Evolutionary conservation across 2,888 invertebrate species (phyloP).

Genomic region (Campoletis raptor): DNA sequence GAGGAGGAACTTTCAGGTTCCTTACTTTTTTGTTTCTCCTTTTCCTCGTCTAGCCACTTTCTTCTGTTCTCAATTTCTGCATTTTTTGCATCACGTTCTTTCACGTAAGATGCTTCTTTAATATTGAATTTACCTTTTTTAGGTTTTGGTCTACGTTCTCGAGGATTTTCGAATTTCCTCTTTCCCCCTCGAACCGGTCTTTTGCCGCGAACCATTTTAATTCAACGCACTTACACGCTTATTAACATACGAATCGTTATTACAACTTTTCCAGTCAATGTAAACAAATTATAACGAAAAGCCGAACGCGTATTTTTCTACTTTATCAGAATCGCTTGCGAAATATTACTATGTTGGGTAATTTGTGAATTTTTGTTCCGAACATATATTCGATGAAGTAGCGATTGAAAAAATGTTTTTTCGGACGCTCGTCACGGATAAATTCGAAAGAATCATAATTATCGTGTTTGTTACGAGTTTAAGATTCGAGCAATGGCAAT

Average conservation of each 20-base stretch:
- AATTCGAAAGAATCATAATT: not conserved
- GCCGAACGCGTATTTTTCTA: not conserved
- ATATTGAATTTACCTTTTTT: slow-evolving; percentile 82
- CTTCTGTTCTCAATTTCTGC: slow-evolving; percentile 81
- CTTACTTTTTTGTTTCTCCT: slow-evolving; percentile 84
- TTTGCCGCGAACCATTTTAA: slow-evolving; percentile 77
- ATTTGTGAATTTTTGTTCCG: not conserved
- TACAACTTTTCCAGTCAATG: not conserved
- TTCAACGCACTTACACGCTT: not conserved
- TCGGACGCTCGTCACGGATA: not conserved
- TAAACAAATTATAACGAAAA: not conserved
- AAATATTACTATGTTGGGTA: not conserved
- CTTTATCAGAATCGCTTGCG: not conserved
- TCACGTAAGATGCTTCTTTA: slow-evolving; percentile 79
- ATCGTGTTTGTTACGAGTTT: not conserved
- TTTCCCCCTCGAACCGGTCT: slow-evolving; percentile 78
- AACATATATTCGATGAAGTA: not conserved
- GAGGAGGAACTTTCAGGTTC: slow-evolving; percentile 85
- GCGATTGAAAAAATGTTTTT: not conserved
- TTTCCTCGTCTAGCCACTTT: slow-evolving; percentile 84
- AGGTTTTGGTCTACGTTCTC: slow-evolving; percentile 72
- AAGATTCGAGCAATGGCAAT: not conserved
- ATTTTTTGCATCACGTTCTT: slow-evolving; percentile 79
- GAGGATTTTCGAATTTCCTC: slow-evolving; percentile 73
- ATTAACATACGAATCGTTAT: not conserved